A percentile compares a stretch with the other conserved stretches of the same genome.
Conservation (phyloP, 2,113 vertebrate genomes). For the Paedocypris sp. region DNA sequence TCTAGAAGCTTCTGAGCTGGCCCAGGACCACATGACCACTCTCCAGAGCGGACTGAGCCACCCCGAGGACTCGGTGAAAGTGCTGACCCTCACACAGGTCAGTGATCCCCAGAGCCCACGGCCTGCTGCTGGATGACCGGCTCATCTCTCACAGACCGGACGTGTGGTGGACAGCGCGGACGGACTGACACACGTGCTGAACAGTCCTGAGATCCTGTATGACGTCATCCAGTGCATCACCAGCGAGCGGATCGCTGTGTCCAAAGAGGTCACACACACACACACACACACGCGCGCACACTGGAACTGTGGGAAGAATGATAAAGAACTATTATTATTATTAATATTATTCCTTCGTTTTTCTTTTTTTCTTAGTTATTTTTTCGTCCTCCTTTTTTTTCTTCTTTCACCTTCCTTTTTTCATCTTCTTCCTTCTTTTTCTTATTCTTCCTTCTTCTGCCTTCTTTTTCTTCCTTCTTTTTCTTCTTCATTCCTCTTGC, state of each 20-base stretch:
- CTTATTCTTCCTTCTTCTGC: too few relatives aligned
- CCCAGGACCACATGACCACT: constrained; percentile 65
- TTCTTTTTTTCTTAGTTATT: not conserved
- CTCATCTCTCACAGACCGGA: constrained; percentile 69
- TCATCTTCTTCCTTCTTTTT: too few relatives aligned
- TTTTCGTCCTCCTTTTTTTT: too few relatives aligned
- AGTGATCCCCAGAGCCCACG: too few relatives aligned
- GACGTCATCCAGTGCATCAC: constrained; percentile 74
- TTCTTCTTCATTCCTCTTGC: too few relatives aligned
- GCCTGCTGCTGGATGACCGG: not conserved
- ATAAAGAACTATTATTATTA: too few relatives aligned
- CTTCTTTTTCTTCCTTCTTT: too few relatives aligned
- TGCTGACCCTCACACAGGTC: constrained; percentile 81
- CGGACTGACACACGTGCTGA: constrained; percentile 68
- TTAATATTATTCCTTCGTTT: too few relatives aligned
- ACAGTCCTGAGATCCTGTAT: constrained; percentile 62
- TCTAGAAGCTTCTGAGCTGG: constrained; percentile 67
- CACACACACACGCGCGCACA: not conserved
- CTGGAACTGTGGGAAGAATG: not conserved
- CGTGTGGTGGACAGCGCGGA: constrained; percentile 70
- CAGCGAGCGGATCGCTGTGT: constrained; percentile 79
- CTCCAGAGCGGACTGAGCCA: constrained; percentile 77
- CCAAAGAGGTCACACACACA: constrained; percentile 71
- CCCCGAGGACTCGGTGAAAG: constrained; percentile 70
- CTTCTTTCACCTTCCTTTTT: too few relatives aligned